phyloP scores from a whole-genome alignment of 2,113 vertebrate species.

The Elephantulus edwardii region DNA sequence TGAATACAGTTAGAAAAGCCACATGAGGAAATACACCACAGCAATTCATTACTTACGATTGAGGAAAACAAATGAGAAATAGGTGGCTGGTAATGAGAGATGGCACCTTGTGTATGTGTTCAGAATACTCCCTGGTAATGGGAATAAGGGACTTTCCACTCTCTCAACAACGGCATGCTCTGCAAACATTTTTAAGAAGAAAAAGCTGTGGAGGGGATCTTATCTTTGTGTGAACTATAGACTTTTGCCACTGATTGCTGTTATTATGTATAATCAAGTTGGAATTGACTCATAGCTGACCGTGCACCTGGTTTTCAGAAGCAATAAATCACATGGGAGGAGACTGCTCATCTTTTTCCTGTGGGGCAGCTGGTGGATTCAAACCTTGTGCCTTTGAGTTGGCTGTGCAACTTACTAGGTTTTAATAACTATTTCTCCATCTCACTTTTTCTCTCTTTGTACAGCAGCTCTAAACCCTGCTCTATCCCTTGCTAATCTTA shows the following conservation, averaged over 20 bases:
- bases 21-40: background rate
- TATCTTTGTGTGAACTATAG: background rate
- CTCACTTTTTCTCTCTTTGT: too few species aligned
- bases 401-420: too few species aligned
- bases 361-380: too few species aligned
- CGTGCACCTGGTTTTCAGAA: too few species aligned
- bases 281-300: too few species aligned
- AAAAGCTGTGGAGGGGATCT: background rate
- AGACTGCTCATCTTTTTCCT: too few species aligned
- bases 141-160: background rate
- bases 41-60: conserved; percentile 33
- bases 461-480: too few species aligned
- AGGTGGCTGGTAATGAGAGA: background rate
- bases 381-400: too few species aligned
- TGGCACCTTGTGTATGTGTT: background rate
- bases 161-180: background rate
- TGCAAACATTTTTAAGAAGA: conserved; percentile 11
- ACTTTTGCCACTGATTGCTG: background rate
- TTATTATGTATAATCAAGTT: too few species aligned
- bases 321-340: too few species aligned
- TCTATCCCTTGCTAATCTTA: too few species aligned
- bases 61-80: conserved; percentile 51
- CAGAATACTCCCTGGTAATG: background rate
- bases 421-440: too few species aligned
- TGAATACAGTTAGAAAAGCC: conserved; percentile 16